These are phyloP conservation scores for Poeciliopsis presidionis DNA, from an alignment of 2,797 vertebrate species.

Conservation along the genomic window DNA sequence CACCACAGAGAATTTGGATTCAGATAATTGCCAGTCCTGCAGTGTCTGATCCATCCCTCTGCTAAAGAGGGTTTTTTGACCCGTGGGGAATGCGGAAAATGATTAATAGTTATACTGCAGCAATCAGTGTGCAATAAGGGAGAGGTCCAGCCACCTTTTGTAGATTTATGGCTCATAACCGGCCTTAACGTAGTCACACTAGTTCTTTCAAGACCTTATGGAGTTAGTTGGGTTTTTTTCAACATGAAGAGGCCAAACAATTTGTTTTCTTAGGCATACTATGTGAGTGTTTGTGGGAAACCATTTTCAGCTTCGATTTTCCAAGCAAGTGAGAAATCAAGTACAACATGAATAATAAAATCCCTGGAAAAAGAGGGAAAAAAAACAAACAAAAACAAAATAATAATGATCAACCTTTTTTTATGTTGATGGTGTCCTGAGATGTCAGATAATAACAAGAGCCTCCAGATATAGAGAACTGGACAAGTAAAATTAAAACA, in stretches of 20 bases:
- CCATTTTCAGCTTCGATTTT: background rate
- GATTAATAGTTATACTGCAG: slow-evolving; percentile 68
- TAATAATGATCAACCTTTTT: background rate
- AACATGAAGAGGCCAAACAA: slow-evolving; percentile 36
- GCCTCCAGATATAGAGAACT: background rate
- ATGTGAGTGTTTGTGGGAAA: background rate
- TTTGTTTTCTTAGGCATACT: slow-evolving; percentile 40
- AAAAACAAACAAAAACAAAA: background rate
- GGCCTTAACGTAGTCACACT: slow-evolving; percentile 43
- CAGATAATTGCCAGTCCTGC: slow-evolving; percentile 30
- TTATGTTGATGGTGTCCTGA: background rate
- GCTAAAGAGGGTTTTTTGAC: slow-evolving; percentile 38
- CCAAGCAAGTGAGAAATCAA: slow-evolving; percentile 20
- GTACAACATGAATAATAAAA: background rate
- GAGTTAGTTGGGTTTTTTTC: slow-evolving; percentile 40
- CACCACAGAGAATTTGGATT: slow-evolving; percentile 19
- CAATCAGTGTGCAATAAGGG: slow-evolving; percentile 66
- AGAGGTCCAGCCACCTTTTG: slow-evolving; percentile 47
- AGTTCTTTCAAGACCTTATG: slow-evolving; percentile 37
- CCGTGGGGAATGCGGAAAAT: slow-evolving; percentile 53
- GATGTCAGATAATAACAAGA: background rate
- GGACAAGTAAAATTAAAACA: background rate
- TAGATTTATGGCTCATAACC: slow-evolving; percentile 72
- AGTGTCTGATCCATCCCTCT: slow-evolving; percentile 37
- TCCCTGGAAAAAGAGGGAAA: background rate